Conservation (phyloP, 1,140 invertebrate species). For the Paraescarpia echinospica region DNA sequence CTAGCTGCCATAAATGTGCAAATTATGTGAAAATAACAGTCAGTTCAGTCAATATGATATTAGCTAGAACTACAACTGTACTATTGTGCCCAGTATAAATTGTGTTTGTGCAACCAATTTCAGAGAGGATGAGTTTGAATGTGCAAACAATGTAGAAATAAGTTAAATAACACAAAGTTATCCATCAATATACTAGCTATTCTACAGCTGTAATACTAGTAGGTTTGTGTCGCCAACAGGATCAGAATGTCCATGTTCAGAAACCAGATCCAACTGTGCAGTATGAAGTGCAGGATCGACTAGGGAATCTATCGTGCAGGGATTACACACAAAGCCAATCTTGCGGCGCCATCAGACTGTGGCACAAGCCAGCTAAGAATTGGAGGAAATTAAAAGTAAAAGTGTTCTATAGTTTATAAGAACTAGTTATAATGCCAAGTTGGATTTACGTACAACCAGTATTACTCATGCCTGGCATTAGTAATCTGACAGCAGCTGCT, state of each 20-base stretch:
- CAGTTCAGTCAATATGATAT: no score
- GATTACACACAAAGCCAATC: not conserved
- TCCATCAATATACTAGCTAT: no score
- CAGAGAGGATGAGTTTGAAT: not conserved
- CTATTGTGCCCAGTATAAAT: not conserved
- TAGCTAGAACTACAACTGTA: no score
- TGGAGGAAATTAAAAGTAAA: not conserved
- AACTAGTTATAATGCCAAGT: not conserved
- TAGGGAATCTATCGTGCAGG: not conserved
- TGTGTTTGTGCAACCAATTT: not conserved
- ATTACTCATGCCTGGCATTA: no score
- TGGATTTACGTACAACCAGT: no score
- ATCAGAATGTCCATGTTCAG: not conserved
- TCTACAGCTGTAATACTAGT: no score
- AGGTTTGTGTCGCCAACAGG: not conserved
- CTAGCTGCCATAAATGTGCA: no score
- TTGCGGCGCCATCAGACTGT: not conserved
- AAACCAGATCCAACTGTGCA: not conserved
- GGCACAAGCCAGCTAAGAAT: not conserved
- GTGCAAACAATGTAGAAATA: not conserved
- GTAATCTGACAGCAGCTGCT: no score
- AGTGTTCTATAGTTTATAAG: not conserved
- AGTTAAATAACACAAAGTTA: no score
- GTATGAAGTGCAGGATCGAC: not conserved
- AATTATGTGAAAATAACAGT: no score